These are phyloP conservation scores for Scaptomyza parva DNA, from an alignment of 2,888 invertebrate species.

Conservation along the genomic window DNA sequence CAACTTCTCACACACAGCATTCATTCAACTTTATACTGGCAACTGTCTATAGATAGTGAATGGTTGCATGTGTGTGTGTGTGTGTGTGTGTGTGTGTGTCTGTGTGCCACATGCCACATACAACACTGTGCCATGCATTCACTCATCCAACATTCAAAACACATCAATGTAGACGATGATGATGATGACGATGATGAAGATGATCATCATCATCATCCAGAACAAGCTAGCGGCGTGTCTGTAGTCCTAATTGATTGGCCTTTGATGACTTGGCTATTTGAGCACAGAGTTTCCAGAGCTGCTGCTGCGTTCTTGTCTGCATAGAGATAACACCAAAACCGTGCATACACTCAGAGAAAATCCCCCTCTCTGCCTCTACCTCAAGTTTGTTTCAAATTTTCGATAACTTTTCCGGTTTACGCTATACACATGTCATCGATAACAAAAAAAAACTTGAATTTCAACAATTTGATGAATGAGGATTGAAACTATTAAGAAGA, in stretches of 20 bases:
- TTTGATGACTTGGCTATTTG: conserved; percentile 33
- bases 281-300: conserved; percentile 15
- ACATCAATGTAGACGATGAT: not conserved
- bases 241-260: conserved; percentile 48
- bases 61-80: not conserved
- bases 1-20: not conserved
- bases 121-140: not conserved
- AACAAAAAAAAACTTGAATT: too few relatives aligned
- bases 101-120: conserved; percentile 5
- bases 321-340: conserved; percentile 10
- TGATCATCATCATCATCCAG: conserved; percentile 9
- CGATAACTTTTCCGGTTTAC: too few relatives aligned
- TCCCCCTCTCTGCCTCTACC: too few relatives aligned
- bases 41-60: not conserved
- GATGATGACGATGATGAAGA: not conserved
- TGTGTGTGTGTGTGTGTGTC: too few relatives aligned
- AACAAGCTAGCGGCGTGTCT: conserved; percentile 14
- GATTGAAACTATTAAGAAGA: too few relatives aligned
- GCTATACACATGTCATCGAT: too few relatives aligned
- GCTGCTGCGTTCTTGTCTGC: conserved; percentile 15
- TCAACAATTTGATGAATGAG: too few relatives aligned
- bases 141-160: not conserved
- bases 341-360: conserved; percentile 5
- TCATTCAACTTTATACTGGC: too few relatives aligned
- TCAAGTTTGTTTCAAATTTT: too few relatives aligned